Percentiles rank a stretch among this genome's conserved stretches.
Evolutionary conservation across 2,113 vertebrate genomes (phyloP).

Genomic region (Sardina pilchardus): DNA sequence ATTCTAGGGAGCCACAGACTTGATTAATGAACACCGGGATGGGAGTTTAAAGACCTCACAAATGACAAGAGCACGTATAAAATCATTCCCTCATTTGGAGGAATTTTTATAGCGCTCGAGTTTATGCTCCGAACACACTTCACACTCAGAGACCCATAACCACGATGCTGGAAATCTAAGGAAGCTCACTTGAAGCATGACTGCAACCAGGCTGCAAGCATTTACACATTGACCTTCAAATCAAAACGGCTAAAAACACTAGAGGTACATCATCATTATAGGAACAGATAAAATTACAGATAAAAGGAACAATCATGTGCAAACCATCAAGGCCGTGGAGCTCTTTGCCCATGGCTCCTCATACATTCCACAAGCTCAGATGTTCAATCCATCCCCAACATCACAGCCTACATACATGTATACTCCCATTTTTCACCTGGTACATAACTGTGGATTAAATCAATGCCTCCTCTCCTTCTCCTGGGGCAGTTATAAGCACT

Average conservation of each 20-base stretch:
- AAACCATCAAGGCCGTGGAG: neutral
- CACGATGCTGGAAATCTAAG: neutral
- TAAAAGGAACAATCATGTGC: neutral
- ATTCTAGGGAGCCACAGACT: neutral
- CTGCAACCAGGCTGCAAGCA: neutral
- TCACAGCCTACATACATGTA: neutral
- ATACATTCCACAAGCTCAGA: neutral
- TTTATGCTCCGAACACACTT: neutral
- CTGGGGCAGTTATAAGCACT: neutral
- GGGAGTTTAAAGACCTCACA: constrained; percentile 11
- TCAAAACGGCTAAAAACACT: neutral
- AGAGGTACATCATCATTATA: neutral
- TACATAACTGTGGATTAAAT: neutral
- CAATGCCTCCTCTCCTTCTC: neutral
- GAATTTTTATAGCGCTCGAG: neutral
- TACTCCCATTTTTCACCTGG: neutral
- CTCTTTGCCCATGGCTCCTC: neutral
- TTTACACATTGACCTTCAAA: neutral
- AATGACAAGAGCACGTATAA: neutral
- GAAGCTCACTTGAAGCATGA: neutral
- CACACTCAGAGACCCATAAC: constrained; percentile 3
- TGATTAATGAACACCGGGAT: neutral
- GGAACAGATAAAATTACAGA: neutral
- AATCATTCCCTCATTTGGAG: neutral
- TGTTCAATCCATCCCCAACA: neutral